Base-by-base conservation (phyloP, 2,113 vertebrate species). In the Xiphophorus hellerii region DNA sequence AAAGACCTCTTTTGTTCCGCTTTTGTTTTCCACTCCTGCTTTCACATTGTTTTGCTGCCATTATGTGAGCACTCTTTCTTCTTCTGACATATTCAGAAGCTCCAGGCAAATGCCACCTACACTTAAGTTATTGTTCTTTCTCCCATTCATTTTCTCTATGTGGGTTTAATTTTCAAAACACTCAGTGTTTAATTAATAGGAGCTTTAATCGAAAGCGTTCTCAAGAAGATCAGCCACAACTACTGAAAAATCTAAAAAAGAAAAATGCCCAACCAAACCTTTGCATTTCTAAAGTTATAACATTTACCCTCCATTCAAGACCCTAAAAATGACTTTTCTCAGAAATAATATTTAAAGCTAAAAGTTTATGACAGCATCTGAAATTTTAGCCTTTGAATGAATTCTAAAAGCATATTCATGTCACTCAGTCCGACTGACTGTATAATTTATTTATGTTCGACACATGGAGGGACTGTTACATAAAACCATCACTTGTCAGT, bases 121-220 rank as follows among this genome's bases (percentile, higher is more conserved):
- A 77, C 77, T 78, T 76, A 74, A 48, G 48, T 68, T 72, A 73
- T 80, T 87, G 71, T 85, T 86, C 62, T 75, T 66, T 78, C 73
- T 67, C 62, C 48, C 15, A 61, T 31, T 81, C 74, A 27, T 51
- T 67, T 69, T 44, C 70, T 80, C 62, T 64, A 1, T 63, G 66
- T 67, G 69, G 69, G 74, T 87, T 87, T 83, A 78, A 87, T 87
- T 87, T 84, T 86, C 87, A 74, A 81, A 88, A 85, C 69, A 58
- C 74, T 80, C 82, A 61, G 72, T n/a, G 80, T 89, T 87, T 91
- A 86, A 91, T 92, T 89, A 90, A 88, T 81, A 84, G 71, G 76
- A 73, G 37, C 39, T 77, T 71, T 85, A 84, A 91, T 86, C 87
- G 86, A 88, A 89, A 89, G 83, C 73, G 69, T 89, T 90, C 71